Evolutionary conservation across 2,113 vertebrate genomes (phyloP), one percentile per base, ranked within the genome.

Genomic region (Etheostoma cragini): DNA sequence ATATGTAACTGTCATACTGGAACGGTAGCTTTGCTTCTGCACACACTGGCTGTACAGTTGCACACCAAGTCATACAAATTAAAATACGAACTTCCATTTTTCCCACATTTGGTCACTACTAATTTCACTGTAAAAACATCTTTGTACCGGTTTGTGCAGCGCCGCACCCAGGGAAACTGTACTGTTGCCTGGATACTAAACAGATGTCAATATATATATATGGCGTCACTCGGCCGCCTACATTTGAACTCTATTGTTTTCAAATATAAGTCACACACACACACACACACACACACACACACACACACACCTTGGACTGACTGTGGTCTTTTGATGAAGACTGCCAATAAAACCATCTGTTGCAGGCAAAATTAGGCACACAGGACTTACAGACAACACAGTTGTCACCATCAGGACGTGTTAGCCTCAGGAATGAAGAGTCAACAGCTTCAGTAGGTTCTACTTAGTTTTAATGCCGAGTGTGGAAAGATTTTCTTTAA

Each of bases 151-250:
- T 62, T 15, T 24, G 1, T 17, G 47, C 52, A n/a, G 50, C 4
- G 21, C 66, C 74, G 5, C 84, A 30, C 89, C 78, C 62, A 35
- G 69, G 58, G 17, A 80, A 76, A 72, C 57, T 47, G 72, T 24
- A 35, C 14, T 12, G 78, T 85, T 78, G 84, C 87, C 77, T 87
- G 82, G 87, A 90, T 84, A 93, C 90, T 78, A 88, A 85, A 91
- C 85, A 89, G 60, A 82, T 76, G 75, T 71, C 46, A 22, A 33
- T 30, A 49, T 38, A 16, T 38, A 16, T 47, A 17, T 17, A 21
- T 49, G 68, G 66, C 82, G 56, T 81, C 68, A 66, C 22, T 26
- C 33, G 22, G 68, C 68, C 66, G 45, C 58, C 45, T 64, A 53
- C 80, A 58, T 17, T 24, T 80, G 72, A 70, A 54, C 50, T 66